Conservation (phyloP, 2,797 vertebrate genomes). For the Chelonia mydas region DNA sequence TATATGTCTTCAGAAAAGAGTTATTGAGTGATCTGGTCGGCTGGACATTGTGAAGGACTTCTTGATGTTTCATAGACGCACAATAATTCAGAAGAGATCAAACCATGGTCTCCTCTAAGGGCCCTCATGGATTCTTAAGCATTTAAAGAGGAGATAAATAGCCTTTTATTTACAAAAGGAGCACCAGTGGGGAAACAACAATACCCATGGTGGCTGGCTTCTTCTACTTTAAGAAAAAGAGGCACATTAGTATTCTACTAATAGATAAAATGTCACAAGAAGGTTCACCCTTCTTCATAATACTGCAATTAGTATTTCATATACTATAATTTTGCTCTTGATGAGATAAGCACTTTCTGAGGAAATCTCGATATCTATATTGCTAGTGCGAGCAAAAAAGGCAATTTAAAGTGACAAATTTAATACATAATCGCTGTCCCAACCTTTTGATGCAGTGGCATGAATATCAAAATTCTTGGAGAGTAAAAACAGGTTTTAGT, state of each 20-base stretch:
- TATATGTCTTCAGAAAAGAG: neutral
- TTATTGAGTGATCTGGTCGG: neutral
- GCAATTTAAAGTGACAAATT: slow-evolving; percentile 82
- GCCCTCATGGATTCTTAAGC: neutral
- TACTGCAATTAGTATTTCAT: slow-evolving; percentile 84
- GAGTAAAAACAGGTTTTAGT: slow-evolving; percentile 50
- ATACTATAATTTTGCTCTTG: slow-evolving; percentile 83
- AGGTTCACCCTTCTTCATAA: slow-evolving; percentile 86
- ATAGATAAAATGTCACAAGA: slow-evolving; percentile 82
- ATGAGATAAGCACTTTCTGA: slow-evolving; percentile 86
- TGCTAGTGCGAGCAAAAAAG: slow-evolving; percentile 76
- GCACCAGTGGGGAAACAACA: neutral
- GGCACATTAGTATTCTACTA: slow-evolving; percentile 82
- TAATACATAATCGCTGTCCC: slow-evolving; percentile 76
- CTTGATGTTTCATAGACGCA: neutral
- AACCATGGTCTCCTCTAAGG: neutral
- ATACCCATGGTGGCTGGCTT: slow-evolving; percentile 49
- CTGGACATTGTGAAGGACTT: neutral
- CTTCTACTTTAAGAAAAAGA: slow-evolving; percentile 69
- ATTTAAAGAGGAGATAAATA: neutral
- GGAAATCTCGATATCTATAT: slow-evolving; percentile 83
- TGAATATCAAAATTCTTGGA: slow-evolving; percentile 71
- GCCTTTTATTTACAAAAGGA: neutral
- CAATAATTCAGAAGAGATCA: neutral
- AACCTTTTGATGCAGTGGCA: slow-evolving; percentile 75